These are phyloP conservation scores for Pseudoips prasinana DNA, from an alignment of 2,888 invertebrate genomes.

Conservation along the genomic window DNA sequence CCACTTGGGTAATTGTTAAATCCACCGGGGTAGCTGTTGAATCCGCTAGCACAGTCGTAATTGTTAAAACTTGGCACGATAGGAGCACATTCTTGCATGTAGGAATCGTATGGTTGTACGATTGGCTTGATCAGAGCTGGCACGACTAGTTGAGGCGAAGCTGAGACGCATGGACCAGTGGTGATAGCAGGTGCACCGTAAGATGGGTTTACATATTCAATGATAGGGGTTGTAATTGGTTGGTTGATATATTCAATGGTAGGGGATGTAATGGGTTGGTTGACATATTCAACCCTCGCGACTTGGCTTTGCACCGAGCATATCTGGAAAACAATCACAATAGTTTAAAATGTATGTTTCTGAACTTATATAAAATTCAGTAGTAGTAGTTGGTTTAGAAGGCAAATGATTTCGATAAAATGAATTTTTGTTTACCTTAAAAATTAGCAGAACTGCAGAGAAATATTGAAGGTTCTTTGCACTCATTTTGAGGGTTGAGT, in stretches of 20 bases:
- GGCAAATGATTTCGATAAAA: no score
- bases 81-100: constrained; percentile 21
- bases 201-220: background rate
- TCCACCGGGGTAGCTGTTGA: constrained; percentile 3
- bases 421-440: constrained; percentile 29
- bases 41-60: constrained; percentile 3
- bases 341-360: no score
- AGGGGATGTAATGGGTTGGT: constrained; percentile 14
- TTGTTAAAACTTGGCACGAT: constrained; percentile 19
- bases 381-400: no score
- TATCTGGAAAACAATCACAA: constrained; percentile 14
- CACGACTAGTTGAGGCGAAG: constrained; percentile 43
- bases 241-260: background rate
- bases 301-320: constrained; percentile 17
- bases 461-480: constrained; percentile 33
- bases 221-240: background rate
- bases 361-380: no score
- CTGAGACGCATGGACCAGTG: constrained; percentile 8
- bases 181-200: background rate
- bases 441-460: constrained; percentile 29
- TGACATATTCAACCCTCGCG: constrained; percentile 20
- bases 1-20: background rate
- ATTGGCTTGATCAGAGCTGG: constrained; percentile 53
- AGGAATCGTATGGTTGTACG: constrained; percentile 29
- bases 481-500: constrained; percentile 47